These are phyloP conservation scores for Cepphus grylle DNA, from an alignment of 2,113 vertebrate species.

Conservation along the genomic window DNA sequence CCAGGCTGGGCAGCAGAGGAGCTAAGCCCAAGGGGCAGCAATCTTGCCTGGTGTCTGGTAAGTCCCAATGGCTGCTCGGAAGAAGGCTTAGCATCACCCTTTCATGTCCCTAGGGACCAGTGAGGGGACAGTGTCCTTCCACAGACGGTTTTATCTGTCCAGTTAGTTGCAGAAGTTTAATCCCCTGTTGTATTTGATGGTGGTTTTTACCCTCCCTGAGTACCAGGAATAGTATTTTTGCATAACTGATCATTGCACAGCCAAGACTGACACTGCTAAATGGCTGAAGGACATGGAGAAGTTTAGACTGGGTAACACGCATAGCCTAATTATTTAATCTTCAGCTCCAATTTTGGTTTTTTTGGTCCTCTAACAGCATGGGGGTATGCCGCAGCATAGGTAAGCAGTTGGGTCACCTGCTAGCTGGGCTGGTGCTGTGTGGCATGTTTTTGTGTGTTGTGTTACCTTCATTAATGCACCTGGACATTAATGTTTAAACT, in stretches of 20 bases:
- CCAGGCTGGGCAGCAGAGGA: neutral
- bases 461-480: neutral
- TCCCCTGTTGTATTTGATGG: neutral
- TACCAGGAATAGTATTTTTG: neutral
- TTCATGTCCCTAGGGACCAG: rapidly evolving
- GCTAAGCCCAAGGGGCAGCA: neutral
- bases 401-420: neutral
- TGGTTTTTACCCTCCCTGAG: neutral
- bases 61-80: neutral
- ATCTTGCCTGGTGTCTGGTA: neutral
- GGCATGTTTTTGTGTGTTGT: neutral
- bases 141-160: neutral
- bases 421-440: neutral
- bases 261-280: neutral
- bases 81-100: neutral
- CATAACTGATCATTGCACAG: rapidly evolving
- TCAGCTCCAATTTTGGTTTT: neutral
- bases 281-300: neutral
- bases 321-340: neutral
- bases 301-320: neutral
- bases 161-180: neutral
- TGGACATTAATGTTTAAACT: neutral
- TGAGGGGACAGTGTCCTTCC: neutral
- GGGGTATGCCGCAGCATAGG: neutral
- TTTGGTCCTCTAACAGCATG: neutral